phyloP scores from a whole-genome alignment of 2,888 invertebrate genomes.

The Orthosia incerta region DNA sequence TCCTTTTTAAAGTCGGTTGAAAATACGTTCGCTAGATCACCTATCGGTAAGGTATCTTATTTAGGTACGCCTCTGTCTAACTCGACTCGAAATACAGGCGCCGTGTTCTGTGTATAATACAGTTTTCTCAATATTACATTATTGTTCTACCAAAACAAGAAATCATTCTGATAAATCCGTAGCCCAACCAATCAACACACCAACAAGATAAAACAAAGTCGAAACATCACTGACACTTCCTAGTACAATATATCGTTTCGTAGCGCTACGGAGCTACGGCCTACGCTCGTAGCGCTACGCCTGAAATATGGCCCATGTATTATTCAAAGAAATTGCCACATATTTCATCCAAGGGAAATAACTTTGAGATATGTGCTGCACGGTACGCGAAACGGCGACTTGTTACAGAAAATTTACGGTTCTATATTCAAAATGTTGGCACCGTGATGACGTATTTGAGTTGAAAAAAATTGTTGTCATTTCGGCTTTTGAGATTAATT shows the following conservation, averaged over 20 bases:
- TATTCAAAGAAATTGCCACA: slow-evolving; percentile 92
- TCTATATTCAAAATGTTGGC: slow-evolving; percentile 60
- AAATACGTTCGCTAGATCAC: too few relatives aligned
- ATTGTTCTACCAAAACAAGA: slow-evolving; percentile 6
- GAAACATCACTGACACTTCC: slow-evolving; percentile 76
- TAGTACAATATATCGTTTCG: slow-evolving; percentile 65
- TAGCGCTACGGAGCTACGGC: slow-evolving; percentile 74
- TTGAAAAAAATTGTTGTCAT: slow-evolving; percentile 49
- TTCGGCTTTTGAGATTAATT: slow-evolving; percentile 45
- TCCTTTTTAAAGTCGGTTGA: too few relatives aligned
- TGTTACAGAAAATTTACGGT: slow-evolving; percentile 65
- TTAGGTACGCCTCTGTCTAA: neutral
- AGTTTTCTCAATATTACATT: neutral
- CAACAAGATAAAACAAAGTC: slow-evolving; percentile 72
- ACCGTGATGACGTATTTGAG: slow-evolving; percentile 60
- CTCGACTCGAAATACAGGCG: neutral
- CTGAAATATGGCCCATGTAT: slow-evolving; percentile 92
- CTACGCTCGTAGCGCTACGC: slow-evolving; percentile 78
- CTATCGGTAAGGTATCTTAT: too few relatives aligned
- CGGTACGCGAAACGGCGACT: slow-evolving; percentile 75
- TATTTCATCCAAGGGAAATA: slow-evolving; percentile 91
- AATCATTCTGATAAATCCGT: slow-evolving; percentile 40
- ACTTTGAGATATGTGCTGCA: slow-evolving; percentile 85
- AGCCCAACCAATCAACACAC: slow-evolving; percentile 61
- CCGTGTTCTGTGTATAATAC: neutral